Evolutionary conservation across 1,140 invertebrate genomes (phyloP).

Genomic region (Trichonephila inaurata): DNA sequence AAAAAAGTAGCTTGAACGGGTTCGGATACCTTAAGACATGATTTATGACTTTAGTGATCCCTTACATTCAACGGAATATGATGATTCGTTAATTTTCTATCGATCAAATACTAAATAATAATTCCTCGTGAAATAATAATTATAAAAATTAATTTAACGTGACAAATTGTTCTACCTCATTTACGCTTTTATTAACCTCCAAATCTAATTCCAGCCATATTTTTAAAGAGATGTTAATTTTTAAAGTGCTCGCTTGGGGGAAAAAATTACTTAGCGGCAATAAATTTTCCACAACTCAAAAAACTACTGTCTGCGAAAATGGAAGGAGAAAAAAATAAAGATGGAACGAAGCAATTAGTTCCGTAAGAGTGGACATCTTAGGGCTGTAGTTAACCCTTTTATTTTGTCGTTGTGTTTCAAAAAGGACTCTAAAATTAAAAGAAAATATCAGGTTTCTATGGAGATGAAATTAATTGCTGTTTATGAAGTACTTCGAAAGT

Average conservation of each 20-base stretch:
- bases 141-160: no score
- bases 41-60: no score
- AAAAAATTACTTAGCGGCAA: background rate
- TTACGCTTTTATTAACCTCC: no score
- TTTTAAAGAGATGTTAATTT: background rate
- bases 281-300: background rate
- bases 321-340: background rate
- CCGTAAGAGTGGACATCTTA: background rate
- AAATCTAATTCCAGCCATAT: background rate
- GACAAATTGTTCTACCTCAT: no score
- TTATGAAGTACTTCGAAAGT: background rate
- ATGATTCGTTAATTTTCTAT: no score
- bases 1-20: no score
- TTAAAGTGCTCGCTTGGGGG: background rate
- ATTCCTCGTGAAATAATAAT: no score
- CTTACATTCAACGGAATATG: no score
- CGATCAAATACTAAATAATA: no score
- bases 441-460: constrained; percentile 1
- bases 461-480: background rate
- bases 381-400: background rate
- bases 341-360: background rate
- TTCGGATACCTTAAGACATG: no score
- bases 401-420: background rate
- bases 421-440: background rate
- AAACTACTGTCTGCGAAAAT: background rate